Evolutionary conservation across 2,797 vertebrate genomes (phyloP), one percentile per base, ranked within the genome.

Genomic region (Allobates femoralis): DNA sequence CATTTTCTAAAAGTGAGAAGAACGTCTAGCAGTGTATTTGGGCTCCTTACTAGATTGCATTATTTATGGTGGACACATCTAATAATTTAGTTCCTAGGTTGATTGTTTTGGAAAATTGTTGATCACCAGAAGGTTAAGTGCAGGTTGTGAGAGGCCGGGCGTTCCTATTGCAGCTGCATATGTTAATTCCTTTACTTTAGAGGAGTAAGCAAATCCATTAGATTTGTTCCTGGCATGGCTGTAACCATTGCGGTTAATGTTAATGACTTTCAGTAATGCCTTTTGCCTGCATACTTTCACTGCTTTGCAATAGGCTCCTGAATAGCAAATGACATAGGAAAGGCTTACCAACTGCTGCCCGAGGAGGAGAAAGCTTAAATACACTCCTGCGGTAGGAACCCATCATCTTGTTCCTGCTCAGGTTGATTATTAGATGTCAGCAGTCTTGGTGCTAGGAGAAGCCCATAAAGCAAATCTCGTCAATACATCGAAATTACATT

Each of bases 181-280:
- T 41, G 86, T 79, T 37, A 76, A 76, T 76, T 78, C 76, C 67
- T 87, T 74, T 84, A 79, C 77, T 81, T 73, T 66, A 80, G 69
- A 87, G 67, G 69, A 75, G 82, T 86, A 71, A 90, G 76, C 7
- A 12, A 89, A 90, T 91, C 92, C 94, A 94, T 94, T 95, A 94
- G 90, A 90, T 86, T 87, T 86, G 87, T 94, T 94, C 92, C 93
- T 91, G 91, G 91, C 93, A 93, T 91, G 88, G 89, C 92, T 91
- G 90, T 90, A 92, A 93, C 92, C 89, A 89, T 89, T 93, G 92
- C 90, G 90, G 90, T 92, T 91, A 87, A 90, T 91, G 90, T 81
- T 93, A 93, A 94, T 92, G 91, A 87, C 89, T 94, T 94, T 89
- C 91, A 90, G 92, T 93, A 94, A 93, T 89, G 85, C 89, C 88